Conservation (phyloP, 2,113 vertebrate genomes). For the Leuciscus idus region DNA sequence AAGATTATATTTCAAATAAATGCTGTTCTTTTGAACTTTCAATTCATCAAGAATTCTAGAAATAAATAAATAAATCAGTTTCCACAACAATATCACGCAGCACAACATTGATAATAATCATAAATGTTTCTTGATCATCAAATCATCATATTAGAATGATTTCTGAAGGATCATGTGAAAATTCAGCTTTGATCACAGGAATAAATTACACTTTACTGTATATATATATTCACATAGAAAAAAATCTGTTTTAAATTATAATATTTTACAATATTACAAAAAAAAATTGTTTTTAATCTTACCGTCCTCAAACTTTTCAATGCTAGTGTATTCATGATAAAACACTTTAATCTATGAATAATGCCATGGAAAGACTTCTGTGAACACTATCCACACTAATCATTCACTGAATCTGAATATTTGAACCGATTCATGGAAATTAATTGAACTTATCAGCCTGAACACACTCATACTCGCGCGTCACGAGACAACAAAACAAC, state of each 20-base stretch:
- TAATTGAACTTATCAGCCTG: too few relatives aligned
- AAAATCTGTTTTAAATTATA: not conserved
- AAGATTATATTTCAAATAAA: too few relatives aligned
- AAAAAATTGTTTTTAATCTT: not conserved
- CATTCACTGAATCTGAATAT: too few relatives aligned
- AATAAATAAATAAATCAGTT: not conserved
- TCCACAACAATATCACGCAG: not conserved
- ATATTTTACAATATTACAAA: not conserved
- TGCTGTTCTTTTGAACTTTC: not conserved
- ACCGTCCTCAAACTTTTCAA: not conserved
- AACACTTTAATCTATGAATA: not conserved
- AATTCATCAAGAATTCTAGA: not conserved
- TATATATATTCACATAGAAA: not conserved
- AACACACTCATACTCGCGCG: too few relatives aligned
- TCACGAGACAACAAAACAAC: not conserved
- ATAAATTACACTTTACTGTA: not conserved
- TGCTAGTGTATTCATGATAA: not conserved
- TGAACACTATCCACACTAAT: too few relatives aligned
- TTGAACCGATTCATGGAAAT: too few relatives aligned
- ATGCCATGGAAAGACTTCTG: not conserved
- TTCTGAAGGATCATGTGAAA: too few relatives aligned
- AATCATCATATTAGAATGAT: not conserved
- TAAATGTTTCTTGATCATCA: not conserved
- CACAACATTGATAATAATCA: not conserved
- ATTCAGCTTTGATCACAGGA: too few relatives aligned